These are phyloP conservation scores for Hylia prasina DNA, from an alignment of 2,113 vertebrate genomes.

Conservation along the genomic window DNA sequence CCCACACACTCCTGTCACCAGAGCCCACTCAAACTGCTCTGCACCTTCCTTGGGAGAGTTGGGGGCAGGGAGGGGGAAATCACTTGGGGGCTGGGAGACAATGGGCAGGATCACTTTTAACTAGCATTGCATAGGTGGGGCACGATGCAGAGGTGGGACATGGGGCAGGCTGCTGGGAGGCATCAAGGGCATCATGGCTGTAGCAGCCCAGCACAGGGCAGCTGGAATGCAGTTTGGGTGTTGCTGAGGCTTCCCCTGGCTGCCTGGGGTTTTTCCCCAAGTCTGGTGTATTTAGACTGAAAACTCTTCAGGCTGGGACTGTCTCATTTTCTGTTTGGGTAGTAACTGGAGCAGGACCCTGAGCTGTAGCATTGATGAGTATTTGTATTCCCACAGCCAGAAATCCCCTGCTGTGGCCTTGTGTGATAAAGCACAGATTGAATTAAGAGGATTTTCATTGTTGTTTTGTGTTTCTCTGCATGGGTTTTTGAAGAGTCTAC, in stretches of 20 bases:
- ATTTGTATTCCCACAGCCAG: constrained; percentile 23
- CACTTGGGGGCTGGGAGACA: background rate
- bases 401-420: constrained; percentile 16
- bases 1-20: background rate
- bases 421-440: background rate
- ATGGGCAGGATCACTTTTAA: background rate
- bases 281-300: background rate
- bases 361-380: background rate
- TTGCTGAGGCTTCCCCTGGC: background rate
- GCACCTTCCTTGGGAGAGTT: background rate
- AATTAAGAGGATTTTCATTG: constrained; percentile 45
- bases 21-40: background rate
- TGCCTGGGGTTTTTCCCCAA: background rate
- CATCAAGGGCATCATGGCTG: background rate
- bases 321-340: background rate
- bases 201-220: background rate
- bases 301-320: background rate
- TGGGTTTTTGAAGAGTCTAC: background rate
- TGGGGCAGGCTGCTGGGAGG: fast-evolving
- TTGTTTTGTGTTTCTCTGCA: background rate
- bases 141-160: background rate
- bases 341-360: background rate
- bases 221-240: background rate
- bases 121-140: fast-evolving
- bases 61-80: fast-evolving